These are phyloP conservation scores for Anaspis maculata DNA, from an alignment of 2,888 invertebrate species.

Conservation along the genomic window DNA sequence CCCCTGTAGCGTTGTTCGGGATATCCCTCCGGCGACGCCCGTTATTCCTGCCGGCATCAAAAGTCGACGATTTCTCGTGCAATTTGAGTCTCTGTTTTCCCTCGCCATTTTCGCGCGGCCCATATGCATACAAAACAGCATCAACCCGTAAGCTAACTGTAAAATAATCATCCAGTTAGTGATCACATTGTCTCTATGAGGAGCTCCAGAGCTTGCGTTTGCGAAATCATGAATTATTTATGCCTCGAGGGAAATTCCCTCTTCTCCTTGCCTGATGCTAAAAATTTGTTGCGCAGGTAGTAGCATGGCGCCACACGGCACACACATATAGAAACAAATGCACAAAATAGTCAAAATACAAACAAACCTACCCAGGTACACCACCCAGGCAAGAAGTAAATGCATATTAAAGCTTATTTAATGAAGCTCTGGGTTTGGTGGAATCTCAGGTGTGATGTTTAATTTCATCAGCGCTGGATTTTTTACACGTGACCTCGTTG, in stretches of 20 bases:
- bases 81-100: neutral
- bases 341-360: too few species aligned
- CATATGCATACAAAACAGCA: slow-evolving; percentile 11
- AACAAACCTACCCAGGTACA: too few species aligned
- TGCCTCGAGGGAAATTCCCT: slow-evolving; percentile 33
- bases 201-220: slow-evolving; percentile 20
- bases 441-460: slow-evolving; percentile 16
- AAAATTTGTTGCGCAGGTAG: too few species aligned
- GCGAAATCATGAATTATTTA: slow-evolving; percentile 32
- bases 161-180: slow-evolving; percentile 27
- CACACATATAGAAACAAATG: slow-evolving; percentile 10
- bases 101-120: neutral
- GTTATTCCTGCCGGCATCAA: too few species aligned
- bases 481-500: neutral
- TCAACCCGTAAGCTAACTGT: slow-evolving; percentile 17
- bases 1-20: too few species aligned
- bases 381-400: too few species aligned
- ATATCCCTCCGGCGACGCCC: too few species aligned
- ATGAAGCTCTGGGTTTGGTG: slow-evolving; percentile 7
- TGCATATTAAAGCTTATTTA: too few species aligned
- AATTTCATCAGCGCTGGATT: slow-evolving; percentile 8
- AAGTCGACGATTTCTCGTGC: too few species aligned
- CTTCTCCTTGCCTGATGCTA: slow-evolving; percentile 20
- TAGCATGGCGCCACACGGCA: too few species aligned
- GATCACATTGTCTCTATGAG: slow-evolving; percentile 20